Conservation (phyloP, 2,797 vertebrate species). For the Lycodopsis pacificus region DNA sequence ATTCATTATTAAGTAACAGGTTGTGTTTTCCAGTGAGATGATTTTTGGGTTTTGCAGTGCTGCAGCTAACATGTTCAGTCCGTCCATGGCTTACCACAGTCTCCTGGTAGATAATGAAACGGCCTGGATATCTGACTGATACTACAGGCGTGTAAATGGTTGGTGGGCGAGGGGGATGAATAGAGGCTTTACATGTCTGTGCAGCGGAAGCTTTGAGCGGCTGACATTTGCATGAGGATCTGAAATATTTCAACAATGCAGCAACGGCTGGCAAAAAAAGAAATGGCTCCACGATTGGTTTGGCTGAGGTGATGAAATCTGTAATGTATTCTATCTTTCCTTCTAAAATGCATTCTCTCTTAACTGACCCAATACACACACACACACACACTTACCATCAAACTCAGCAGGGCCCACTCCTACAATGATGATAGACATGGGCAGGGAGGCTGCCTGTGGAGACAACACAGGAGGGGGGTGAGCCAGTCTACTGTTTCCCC, state of each 20-base stretch:
- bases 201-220: neutral
- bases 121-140: constrained; percentile 9
- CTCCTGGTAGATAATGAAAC: constrained; percentile 21
- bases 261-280: neutral
- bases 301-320: neutral
- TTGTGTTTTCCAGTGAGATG: neutral
- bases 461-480: constrained; percentile 32
- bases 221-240: neutral
- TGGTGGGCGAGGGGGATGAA: neutral
- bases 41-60: neutral
- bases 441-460: constrained; percentile 88
- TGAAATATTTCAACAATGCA: neutral
- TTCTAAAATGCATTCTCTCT: neutral
- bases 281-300: neutral
- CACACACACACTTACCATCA: constrained; percentile 84
- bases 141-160: constrained; percentile 5
- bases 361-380: neutral
- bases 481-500: neutral
- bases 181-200: constrained; percentile 9
- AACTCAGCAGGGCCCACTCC: constrained; percentile 94
- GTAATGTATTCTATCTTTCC: neutral
- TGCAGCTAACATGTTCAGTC: constrained; percentile 22
- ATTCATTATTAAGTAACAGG: neutral
- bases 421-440: constrained; percentile 93
- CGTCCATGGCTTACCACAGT: neutral